Base-by-base conservation (phyloP, 2,113 vertebrate species). In the Sapayoa aenigma region DNA sequence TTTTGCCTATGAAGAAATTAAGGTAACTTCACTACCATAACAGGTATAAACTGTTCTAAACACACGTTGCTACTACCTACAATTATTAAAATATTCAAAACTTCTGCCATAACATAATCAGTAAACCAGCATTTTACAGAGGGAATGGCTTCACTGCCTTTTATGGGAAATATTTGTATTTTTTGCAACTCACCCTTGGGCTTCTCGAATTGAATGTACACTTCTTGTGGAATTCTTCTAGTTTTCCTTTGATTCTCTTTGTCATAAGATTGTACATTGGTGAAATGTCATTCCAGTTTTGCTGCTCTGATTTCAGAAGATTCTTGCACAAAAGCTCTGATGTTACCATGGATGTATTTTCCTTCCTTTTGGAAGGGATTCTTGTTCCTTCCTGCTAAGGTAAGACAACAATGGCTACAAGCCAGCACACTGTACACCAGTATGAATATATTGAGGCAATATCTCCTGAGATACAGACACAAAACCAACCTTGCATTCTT, bases 231-330 rank as follows among this genome's bases (percentile, higher is more conserved):
- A 96, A 67, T 67, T 97, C 95, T 97, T 97, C 98, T 89, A 97
- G 96, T 97, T 96, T 98, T 95, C 88, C 98, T 91, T 95, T 97
- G 92, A 99, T 98, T 96, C 90, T 97, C 81, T 95, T 89, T 97
- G 98, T 98, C 11, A 98, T 91, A 86, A 97, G 95, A 92, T 93
- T 96, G 83, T 98, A 98, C 24, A 93, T 96, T 92, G 97, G 89
- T 63, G 97, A 95, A 90, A 93, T 94, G 31, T 83, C 72, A 60
- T 95, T 97, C 96, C 96, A 92, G 60, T 94, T 96, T 93, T 98
- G 94, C 63, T 81, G 90, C 72, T 98, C 96, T 87, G 97, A 93
- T 73, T 96, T 82, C 49, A 98, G 91, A 95, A 96, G 59, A 83
- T 94, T 95, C 98, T 98, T 80, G 80, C 92, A 96, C 35, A 88